Base-by-base conservation (phyloP, 2,888 invertebrate species). In the Lissonota sp. region DNA sequence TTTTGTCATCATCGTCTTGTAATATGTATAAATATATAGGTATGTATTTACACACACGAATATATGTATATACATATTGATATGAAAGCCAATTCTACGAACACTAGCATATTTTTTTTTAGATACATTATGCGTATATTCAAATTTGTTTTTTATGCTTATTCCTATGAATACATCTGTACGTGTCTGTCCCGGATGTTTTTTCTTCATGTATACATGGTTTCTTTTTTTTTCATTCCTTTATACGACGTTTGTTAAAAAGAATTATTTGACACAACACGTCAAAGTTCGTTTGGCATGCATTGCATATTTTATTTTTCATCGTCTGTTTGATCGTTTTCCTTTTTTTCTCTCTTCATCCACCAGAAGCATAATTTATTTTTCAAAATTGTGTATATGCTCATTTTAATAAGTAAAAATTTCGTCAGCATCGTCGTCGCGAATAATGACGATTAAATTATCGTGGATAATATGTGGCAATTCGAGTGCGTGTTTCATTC, bases 391-490 rank as follows among this genome's bases (percentile, higher is more conserved):
- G 60, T 66, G 16, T 70, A 14, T 63, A 75, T 79, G 67, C 66
- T 83, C 70, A 82, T 74, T 71, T 87, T 88, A 88, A n/a, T 89
- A 87, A 90, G 88, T 91, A 91, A 91, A 92, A 92, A 92, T 88
- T 87, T 90, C 84, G 85, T 89, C 87, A 76, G 82, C 86, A 86
- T 80, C 67, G 57, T 87, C 83, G 86, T 90, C 86, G 87, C 86
- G 89, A 90, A 88, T 88, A 87, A 84, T 88, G 87, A 88, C 86
- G 86, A 85, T 88, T 87, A 87, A 86, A 87, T 83, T 82, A 85
- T 84, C 85, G 86, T 85, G 83, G 84, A 83, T 82, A 79, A 79
- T 55, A 80, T 80, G 76, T 66, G 26, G 26, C 26, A 26, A 12
- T 83, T 83, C 73, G 86, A 86, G 85, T 87, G 86, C 81, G 81